Evolutionary conservation across 92 coral and sea anemone species (phyloP).

Genomic region (Anthopleura xanthogrammica): DNA sequence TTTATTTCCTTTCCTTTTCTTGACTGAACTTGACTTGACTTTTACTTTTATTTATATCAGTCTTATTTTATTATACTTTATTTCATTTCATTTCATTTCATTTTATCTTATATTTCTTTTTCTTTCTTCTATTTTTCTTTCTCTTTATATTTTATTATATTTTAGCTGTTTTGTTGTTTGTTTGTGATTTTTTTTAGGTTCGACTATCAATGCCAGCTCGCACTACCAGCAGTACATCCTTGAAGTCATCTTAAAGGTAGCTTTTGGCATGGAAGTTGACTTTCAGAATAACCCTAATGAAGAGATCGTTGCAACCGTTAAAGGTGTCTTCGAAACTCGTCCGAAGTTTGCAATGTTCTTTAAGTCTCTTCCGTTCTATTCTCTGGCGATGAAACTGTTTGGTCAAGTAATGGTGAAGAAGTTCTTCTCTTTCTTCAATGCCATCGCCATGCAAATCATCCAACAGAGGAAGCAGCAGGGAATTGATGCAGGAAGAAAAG

Average conservation of each 20-base stretch:
- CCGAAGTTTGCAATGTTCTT: not conserved
- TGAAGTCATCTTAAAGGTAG: not conserved
- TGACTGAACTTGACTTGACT: no score
- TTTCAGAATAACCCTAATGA: slow-evolving; percentile 9
- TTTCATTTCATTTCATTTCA: no score
- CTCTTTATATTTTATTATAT: no score
- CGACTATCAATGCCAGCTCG: slow-evolving; percentile 3
- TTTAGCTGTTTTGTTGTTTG: no score
- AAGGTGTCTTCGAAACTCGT: not conserved
- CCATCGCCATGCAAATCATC: slow-evolving; percentile 5
- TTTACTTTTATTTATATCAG: no score
- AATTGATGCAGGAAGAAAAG: slow-evolving; percentile 16
- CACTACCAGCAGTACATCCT: slow-evolving; percentile 9
- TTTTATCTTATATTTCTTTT: no score
- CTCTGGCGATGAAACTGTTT: not conserved
- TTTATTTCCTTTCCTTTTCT: no score
- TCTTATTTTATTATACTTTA: no score
- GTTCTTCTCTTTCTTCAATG: not conserved
- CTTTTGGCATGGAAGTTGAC: slow-evolving; percentile 14
- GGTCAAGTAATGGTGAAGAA: not conserved
- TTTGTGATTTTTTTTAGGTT: not conserved
- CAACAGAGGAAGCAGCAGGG: slow-evolving; percentile 2
- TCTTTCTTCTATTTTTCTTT: no score
- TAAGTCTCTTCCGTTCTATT: slow-evolving; percentile 1
- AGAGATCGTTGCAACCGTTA: not conserved